A percentile compares a stretch with the other conserved stretches of the same genome.
Evolutionary conservation across 2,113 vertebrate genomes (phyloP).

Genomic region (Apistogramma diplotaenia): DNA sequence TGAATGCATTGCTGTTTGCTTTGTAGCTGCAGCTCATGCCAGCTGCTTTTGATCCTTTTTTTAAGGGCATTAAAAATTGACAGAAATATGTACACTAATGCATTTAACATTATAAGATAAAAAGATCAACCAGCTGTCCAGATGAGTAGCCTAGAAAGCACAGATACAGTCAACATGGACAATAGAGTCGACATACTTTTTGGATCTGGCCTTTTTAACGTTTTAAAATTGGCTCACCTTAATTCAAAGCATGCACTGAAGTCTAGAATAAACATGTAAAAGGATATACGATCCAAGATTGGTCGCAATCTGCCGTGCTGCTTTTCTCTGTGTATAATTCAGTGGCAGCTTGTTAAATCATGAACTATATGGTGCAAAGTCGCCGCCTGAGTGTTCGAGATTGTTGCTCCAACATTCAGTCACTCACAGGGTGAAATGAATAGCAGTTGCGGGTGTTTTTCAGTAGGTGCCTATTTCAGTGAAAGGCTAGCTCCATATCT

Average conservation of each 20-base stretch:
- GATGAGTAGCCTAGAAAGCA: not conserved
- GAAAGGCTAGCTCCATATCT: constrained; percentile 45
- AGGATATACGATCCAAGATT: not conserved
- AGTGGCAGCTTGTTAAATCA: not conserved
- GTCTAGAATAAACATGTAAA: not conserved
- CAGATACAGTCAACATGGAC: too few species aligned
- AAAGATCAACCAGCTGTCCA: not conserved
- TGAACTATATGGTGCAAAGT: not conserved
- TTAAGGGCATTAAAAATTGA: not conserved
- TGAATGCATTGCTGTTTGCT: not conserved
- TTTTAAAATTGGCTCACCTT: not conserved
- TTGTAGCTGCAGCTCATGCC: not conserved
- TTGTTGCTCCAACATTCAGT: constrained; percentile 6
- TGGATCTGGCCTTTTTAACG: not conserved
- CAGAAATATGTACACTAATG: not conserved
- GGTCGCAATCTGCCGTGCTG: not conserved
- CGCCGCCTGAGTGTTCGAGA: not conserved
- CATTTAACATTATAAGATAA: not conserved
- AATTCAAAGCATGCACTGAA: not conserved
- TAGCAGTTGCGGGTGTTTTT: constrained; percentile 12
- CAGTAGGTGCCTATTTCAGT: constrained; percentile 20
- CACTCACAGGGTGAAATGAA: constrained; percentile 5
- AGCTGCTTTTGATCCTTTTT: not conserved
- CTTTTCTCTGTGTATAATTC: not conserved
- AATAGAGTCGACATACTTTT: not conserved